A percentile compares a stretch with the other conserved stretches of the same genome.
phyloP scores from a whole-genome alignment of 1,140 invertebrate genomes.

The Aphidius ervi region DNA sequence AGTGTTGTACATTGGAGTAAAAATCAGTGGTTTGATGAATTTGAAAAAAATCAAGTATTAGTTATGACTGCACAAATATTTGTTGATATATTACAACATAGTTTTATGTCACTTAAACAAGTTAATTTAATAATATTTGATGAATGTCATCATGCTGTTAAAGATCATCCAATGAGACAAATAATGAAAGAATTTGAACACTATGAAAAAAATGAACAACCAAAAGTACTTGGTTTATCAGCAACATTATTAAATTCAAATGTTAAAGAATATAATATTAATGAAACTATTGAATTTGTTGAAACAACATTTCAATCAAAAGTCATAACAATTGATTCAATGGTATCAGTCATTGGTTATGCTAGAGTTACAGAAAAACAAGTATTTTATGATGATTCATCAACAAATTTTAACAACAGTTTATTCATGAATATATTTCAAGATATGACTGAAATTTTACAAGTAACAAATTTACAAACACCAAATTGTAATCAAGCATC shows the following conservation, averaged over 20 bases:
- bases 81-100: slow-evolving; percentile 64
- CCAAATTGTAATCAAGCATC: slow-evolving; percentile 18
- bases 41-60: slow-evolving; percentile 66
- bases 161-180: slow-evolving; percentile 69
- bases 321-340: slow-evolving; percentile 67
- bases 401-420: too few species aligned
- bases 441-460: too few species aligned
- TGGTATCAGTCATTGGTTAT: slow-evolving; percentile 61
- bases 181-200: slow-evolving; percentile 65
- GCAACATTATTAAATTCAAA: slow-evolving; percentile 77
- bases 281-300: slow-evolving; percentile 50
- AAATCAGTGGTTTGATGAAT: slow-evolving; percentile 62
- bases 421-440: too few species aligned
- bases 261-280: slow-evolving; percentile 44
- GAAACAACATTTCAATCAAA: slow-evolving; percentile 70
- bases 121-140: slow-evolving; percentile 88
- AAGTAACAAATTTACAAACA: too few species aligned
- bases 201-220: slow-evolving; percentile 49
- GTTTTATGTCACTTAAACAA: slow-evolving; percentile 55
- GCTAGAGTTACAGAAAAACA: slow-evolving; percentile 53
- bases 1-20: slow-evolving; percentile 67
- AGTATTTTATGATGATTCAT: neutral
- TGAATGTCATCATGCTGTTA: slow-evolving; percentile 83
- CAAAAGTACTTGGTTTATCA: slow-evolving; percentile 77
- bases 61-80: slow-evolving; percentile 86